Conservation (phyloP, 2,797 vertebrate species). For the Pseudochirops cupreus region DNA sequence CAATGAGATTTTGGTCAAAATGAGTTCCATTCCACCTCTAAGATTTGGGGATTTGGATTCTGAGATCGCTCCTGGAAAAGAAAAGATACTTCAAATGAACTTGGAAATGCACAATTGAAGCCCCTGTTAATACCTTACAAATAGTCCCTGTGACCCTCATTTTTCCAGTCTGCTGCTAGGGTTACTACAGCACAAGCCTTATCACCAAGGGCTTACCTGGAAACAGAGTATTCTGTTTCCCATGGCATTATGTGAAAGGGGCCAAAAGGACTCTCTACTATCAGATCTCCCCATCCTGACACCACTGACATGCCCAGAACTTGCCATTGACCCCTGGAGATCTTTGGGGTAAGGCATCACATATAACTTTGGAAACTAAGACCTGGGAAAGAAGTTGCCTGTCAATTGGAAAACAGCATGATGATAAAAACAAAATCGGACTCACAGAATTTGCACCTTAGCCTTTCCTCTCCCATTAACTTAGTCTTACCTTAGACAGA, state of each 20-base stretch:
- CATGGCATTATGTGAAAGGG: not conserved
- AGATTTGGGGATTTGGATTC: not conserved
- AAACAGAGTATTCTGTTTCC: not conserved
- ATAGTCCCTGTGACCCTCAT: not conserved
- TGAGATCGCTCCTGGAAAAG: not conserved
- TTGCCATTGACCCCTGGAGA: not conserved
- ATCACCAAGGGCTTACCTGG: not conserved
- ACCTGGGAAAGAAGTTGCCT: not conserved
- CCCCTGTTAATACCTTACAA: not conserved
- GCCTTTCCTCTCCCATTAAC: not conserved
- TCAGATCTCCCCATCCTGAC: not conserved
- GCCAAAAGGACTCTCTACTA: not conserved
- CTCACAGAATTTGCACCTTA: not conserved
- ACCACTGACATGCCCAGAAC: not conserved
- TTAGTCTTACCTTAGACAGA: not conserved
- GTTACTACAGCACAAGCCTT: not conserved
- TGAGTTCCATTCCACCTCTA: not conserved
- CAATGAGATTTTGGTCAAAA: not conserved
- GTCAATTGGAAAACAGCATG: not conserved
- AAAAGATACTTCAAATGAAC: not conserved
- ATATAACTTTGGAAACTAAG: not conserved
- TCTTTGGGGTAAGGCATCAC: not conserved
- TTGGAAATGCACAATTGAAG: not conserved
- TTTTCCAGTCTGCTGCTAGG: not conserved
- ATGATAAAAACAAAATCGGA: not conserved